phyloP scores from a whole-genome alignment of 30 jellyfish, hydroid and myxozoan genomes.

The Turritopsis rubra region DNA sequence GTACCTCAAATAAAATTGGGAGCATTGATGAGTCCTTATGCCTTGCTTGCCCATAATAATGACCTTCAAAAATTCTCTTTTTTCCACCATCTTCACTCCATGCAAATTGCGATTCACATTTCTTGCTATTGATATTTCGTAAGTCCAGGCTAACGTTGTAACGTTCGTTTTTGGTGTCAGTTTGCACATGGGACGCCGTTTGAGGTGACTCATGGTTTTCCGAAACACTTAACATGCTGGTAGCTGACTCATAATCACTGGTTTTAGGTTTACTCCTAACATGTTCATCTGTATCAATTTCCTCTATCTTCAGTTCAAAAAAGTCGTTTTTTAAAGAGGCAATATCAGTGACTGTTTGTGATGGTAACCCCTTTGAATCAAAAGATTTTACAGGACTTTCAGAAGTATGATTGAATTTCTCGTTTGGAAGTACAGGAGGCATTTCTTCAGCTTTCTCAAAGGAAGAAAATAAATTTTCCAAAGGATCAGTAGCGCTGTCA shows the following conservation, averaged over 20 bases:
- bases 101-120: not conserved
- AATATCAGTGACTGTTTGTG: not conserved
- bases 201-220: not conserved
- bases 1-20: slow-evolving; percentile 80
- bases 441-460: not conserved
- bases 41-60: slow-evolving; percentile 69
- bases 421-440: not conserved
- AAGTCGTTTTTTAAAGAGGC: not conserved
- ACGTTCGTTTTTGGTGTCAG: not conserved
- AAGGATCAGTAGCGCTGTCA: not conserved
- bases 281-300: not conserved
- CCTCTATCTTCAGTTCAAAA: not conserved
- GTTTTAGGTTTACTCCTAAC: not conserved
- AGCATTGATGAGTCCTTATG: slow-evolving; percentile 78
- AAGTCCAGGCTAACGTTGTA: not conserved
- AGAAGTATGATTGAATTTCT: not conserved
- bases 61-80: slow-evolving; percentile 57
- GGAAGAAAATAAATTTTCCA: not conserved
- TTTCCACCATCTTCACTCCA: not conserved
- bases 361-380: not conserved
- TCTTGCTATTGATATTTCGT: not conserved
- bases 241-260: not conserved
- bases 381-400: not conserved
- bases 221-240: not conserved
- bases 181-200: not conserved